phyloP scores from a whole-genome alignment of 2,797 vertebrate genomes.

The Amphiprion clarkii region DNA sequence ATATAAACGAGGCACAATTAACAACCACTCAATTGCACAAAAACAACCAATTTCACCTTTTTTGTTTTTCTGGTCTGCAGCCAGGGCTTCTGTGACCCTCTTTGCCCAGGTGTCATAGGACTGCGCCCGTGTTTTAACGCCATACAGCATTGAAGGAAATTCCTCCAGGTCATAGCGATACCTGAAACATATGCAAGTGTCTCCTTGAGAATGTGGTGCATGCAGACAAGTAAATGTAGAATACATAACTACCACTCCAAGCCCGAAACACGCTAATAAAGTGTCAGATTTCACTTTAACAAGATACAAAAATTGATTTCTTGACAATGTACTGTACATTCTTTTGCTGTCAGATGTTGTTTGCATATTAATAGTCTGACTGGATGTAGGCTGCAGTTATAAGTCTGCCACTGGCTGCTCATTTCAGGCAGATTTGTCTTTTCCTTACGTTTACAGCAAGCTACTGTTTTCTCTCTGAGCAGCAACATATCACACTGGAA shows the following conservation, averaged over 20 bases:
- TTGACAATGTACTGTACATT: neutral
- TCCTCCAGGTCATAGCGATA: constrained; percentile 96
- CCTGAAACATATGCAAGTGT: constrained; percentile 76
- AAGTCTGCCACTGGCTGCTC: no score
- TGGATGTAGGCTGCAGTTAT: no score
- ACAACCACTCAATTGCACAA: neutral
- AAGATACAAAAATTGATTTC: neutral
- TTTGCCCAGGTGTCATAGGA: constrained; percentile 98
- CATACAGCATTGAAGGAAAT: constrained; percentile 94
- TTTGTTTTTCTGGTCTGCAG: constrained; percentile 94
- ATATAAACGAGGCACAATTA: neutral
- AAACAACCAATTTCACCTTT: constrained; percentile 86
- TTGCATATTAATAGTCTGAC: no score
- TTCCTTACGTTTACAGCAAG: no score
- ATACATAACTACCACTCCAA: neutral
- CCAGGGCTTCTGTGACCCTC: constrained; percentile 93
- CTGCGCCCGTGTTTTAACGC: constrained; percentile 96
- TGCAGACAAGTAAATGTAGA: neutral
- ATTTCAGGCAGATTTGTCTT: no score
- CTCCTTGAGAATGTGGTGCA: neutral
- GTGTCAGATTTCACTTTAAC: neutral
- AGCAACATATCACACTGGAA: no score
- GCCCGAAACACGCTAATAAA: neutral
- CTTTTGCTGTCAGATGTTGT: neutral
- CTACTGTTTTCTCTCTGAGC: no score